Evolutionary conservation across 2,113 vertebrate species (phyloP).

Genomic region (Phalacrocorax aristotelis): DNA sequence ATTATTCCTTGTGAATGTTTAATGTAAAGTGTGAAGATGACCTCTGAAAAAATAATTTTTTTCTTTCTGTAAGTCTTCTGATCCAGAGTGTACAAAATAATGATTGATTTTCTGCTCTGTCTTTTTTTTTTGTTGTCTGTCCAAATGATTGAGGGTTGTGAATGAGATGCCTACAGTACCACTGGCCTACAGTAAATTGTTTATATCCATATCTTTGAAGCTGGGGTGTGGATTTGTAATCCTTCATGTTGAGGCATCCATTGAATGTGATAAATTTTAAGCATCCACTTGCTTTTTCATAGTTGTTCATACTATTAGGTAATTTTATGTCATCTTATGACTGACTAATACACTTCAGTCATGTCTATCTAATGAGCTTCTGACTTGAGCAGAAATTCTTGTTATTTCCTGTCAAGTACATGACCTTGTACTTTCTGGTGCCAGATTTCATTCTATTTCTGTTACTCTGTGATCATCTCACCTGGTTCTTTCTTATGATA

Average conservation of each 20-base stretch:
- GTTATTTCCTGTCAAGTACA: background rate
- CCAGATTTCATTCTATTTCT: background rate
- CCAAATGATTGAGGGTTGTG: background rate
- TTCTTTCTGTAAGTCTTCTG: background rate
- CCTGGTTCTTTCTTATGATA: background rate
- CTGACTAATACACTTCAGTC: background rate
- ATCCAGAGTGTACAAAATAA: background rate
- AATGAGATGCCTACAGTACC: background rate
- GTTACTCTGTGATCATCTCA: background rate
- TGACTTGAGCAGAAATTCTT: background rate
- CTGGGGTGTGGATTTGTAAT: background rate
- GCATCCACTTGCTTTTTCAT: background rate
- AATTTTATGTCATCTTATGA: background rate
- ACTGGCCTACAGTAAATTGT: background rate
- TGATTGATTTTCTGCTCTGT: background rate
- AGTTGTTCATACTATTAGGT: background rate
- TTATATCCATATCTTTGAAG: background rate
- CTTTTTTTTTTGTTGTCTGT: background rate
- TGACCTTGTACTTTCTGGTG: background rate
- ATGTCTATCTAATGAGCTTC: background rate
- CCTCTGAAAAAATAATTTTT: background rate
- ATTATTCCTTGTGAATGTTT: background rate
- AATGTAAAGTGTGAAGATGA: background rate
- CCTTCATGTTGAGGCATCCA: background rate
- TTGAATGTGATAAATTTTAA: background rate